These are phyloP conservation scores for Helicoverpa armigera DNA, from an alignment of 1,140 invertebrate species.

Conservation along the genomic window DNA sequence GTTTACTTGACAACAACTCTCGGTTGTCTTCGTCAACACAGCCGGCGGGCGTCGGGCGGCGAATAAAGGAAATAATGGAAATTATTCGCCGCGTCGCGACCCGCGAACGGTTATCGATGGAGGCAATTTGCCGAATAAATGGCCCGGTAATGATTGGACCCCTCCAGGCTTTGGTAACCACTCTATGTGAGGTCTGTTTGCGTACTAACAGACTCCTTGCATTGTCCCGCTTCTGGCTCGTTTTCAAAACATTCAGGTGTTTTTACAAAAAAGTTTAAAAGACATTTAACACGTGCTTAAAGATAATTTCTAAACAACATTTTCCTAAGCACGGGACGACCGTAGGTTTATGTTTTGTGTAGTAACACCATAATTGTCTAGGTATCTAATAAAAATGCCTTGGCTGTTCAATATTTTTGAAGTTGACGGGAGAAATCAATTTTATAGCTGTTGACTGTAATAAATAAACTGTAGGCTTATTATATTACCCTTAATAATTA, in stretches of 20 bases:
- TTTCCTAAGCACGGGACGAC: too few relatives aligned
- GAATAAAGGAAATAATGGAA: constrained; percentile 74
- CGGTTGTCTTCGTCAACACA: constrained; percentile 65
- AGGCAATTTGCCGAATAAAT: constrained; percentile 78
- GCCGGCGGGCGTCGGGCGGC: constrained; percentile 59
- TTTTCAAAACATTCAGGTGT: background rate
- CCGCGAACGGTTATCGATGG: constrained; percentile 70
- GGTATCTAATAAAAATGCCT: too few relatives aligned
- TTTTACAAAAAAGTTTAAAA: too few relatives aligned
- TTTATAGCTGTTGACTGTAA: too few relatives aligned
- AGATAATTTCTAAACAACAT: too few relatives aligned
- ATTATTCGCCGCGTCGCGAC: constrained; percentile 69
- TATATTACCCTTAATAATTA: too few relatives aligned
- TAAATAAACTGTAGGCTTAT: too few relatives aligned
- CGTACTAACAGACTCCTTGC: constrained; percentile 48
- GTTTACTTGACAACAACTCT: constrained; percentile 56
- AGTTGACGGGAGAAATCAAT: too few relatives aligned
- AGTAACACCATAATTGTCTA: too few relatives aligned
- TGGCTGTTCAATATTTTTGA: too few relatives aligned
- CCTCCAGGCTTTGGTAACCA: constrained; percentile 53
- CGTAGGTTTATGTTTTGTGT: too few relatives aligned
- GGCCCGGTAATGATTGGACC: constrained; percentile 62
- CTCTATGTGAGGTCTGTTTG: constrained; percentile 57
- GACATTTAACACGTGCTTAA: too few relatives aligned
- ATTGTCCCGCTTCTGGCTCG: background rate